A percentile compares a stretch with the other conserved stretches of the same genome.
Evolutionary conservation across 23 tunicate species (phyloP).

Genomic region (Ascidia mentula): DNA sequence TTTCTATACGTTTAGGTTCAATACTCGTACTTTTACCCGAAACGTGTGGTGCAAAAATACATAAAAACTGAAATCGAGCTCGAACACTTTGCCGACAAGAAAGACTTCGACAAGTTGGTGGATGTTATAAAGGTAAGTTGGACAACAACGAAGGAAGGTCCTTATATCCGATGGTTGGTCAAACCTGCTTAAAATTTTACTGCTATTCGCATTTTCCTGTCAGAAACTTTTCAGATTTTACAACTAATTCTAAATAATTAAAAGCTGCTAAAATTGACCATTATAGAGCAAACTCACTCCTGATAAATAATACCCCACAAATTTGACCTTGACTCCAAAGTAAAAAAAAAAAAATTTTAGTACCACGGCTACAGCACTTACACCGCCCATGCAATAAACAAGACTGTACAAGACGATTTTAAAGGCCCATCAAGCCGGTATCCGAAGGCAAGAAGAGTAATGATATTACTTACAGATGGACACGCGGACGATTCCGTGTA

Average conservation of each 20-base stretch:
- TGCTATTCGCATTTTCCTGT: no score
- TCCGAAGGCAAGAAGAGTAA: constrained; percentile 77
- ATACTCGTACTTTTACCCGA: constrained; percentile 62
- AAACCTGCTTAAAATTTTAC: no score
- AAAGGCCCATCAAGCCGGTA: constrained; percentile 56
- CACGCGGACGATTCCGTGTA: constrained; percentile 67
- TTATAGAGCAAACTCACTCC: no score
- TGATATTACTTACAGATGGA: constrained; percentile 92
- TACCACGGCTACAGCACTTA: constrained; percentile 73
- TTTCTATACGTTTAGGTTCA: constrained; percentile 85
- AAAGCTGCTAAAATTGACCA: no score
- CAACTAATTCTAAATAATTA: no score
- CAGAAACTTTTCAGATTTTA: no score
- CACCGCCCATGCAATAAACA: constrained; percentile 91
- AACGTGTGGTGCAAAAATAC: constrained; percentile 27
- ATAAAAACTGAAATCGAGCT: constrained; percentile 62
- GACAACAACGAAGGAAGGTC: no score
- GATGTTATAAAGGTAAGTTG: constrained; percentile 44
- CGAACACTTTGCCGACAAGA: constrained; percentile 44
- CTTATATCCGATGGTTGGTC: no score
- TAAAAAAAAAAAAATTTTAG: no score
- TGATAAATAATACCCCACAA: no score
- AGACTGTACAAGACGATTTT: constrained; percentile 80
- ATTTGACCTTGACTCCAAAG: no score
- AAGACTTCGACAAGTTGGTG: constrained; percentile 39